A percentile compares a stretch with the other conserved stretches of the same genome.
These are phyloP conservation scores for Drosophila diplacantha DNA, from an alignment of 2,888 invertebrate species.

Conservation along the genomic window DNA sequence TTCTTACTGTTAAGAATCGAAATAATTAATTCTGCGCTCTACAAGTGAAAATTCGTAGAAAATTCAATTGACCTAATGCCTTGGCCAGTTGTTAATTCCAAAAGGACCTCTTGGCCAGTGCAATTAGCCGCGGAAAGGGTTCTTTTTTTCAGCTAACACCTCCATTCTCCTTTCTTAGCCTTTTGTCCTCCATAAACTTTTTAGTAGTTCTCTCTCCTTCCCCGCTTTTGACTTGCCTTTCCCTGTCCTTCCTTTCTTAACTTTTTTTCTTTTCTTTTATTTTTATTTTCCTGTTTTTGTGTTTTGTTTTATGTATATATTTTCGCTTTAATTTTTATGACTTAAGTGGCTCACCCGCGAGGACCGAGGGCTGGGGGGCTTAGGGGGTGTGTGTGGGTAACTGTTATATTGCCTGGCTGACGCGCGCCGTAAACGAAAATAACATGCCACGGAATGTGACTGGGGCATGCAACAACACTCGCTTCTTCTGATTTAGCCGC, in stretches of 20 bases:
- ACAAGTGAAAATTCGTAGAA: not conserved
- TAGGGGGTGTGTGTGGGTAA: slow-evolving; percentile 40
- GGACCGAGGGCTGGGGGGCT: slow-evolving; percentile 1
- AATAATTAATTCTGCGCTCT: not conserved
- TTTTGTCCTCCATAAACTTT: slow-evolving; percentile 12
- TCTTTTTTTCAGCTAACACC: not conserved
- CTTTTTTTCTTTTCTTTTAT: slow-evolving; percentile 6
- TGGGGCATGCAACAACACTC: slow-evolving; percentile 54
- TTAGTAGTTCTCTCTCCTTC: slow-evolving; percentile 14
- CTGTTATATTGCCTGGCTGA: slow-evolving; percentile 65
- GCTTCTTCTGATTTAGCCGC: slow-evolving; percentile 48
- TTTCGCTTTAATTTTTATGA: slow-evolving; percentile 63
- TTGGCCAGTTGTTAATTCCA: not conserved
- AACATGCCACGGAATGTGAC: slow-evolving; percentile 68
- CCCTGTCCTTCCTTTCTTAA: slow-evolving; percentile 7
- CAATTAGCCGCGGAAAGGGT: not conserved
- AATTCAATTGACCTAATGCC: slow-evolving; percentile 3
- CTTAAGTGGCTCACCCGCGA: slow-evolving; percentile 54
- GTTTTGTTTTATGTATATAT: slow-evolving; percentile 10
- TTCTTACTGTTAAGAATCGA: not conserved
- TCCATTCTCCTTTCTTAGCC: slow-evolving; percentile 1
- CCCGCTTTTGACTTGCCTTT: slow-evolving; percentile 2
- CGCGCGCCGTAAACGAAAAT: slow-evolving; percentile 64
- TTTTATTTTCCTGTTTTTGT: no score
- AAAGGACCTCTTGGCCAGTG: slow-evolving; percentile 1